A percentile compares a stretch with the other conserved stretches of the same genome.
Conservation (phyloP, 1,140 invertebrate species). For the Drosophila grimshawi region DNA sequence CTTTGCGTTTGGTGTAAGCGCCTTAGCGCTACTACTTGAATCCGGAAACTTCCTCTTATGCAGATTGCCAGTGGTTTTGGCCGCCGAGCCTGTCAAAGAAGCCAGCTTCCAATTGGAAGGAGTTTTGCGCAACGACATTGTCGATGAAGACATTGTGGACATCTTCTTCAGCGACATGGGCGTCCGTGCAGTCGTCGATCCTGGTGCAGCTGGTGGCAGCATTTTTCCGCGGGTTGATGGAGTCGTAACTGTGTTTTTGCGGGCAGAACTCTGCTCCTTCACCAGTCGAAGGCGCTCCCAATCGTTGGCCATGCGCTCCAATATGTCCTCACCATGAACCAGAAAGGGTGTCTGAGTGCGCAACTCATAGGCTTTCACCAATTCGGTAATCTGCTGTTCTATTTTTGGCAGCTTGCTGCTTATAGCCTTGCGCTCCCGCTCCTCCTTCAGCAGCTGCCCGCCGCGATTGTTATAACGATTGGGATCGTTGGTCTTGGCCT, state of each 20-base stretch:
- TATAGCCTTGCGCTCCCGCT: constrained; percentile 91
- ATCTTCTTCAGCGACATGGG: constrained; percentile 64
- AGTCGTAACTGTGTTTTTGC: constrained; percentile 58
- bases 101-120: constrained; percentile 53
- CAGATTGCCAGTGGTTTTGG: constrained; percentile 44
- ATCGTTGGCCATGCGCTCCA: constrained; percentile 86
- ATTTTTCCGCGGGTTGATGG: constrained; percentile 40
- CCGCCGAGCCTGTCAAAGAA: constrained; percentile 23
- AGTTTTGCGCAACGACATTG: constrained; percentile 69
- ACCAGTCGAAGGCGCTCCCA: constrained; percentile 86
- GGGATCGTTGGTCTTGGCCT: constrained; percentile 90
- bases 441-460: constrained; percentile 92
- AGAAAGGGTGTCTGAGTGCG: constrained; percentile 86
- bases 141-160: constrained; percentile 63
- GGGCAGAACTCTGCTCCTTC: constrained; percentile 66
- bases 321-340: constrained; percentile 86
- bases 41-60: constrained; percentile 50
- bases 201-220: constrained; percentile 6
- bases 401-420: constrained; percentile 89
- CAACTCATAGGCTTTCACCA: constrained; percentile 86
- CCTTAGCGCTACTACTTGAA: background rate
- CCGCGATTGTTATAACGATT: constrained; percentile 93
- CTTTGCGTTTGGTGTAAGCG: constrained; percentile 58
- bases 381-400: constrained; percentile 86
- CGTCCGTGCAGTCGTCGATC: constrained; percentile 50